phyloP scores from a whole-genome alignment of 2,113 vertebrate genomes.

The Phaetusa simplex region DNA sequence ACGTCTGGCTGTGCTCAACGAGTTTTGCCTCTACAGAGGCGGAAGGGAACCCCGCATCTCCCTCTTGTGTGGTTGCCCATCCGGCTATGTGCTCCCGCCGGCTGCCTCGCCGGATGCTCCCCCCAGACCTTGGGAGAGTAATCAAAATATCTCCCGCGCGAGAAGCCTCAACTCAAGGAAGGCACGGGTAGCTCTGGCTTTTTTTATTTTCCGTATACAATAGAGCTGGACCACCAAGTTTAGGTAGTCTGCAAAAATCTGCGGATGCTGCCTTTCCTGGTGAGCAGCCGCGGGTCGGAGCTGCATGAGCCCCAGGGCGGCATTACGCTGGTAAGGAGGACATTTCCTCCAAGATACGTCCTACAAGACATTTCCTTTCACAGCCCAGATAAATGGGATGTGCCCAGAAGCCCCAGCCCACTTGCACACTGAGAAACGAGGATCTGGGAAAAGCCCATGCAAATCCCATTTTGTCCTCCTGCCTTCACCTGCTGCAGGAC shows the following conservation, averaged over 20 bases:
- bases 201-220: neutral
- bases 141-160: neutral
- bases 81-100: neutral
- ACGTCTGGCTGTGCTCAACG: neutral
- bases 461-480: neutral
- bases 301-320: neutral
- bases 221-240: neutral
- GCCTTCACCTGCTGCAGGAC: neutral
- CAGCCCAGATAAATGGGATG: neutral
- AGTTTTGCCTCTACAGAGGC: neutral
- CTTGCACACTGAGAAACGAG: neutral
- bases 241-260: neutral
- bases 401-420: neutral
- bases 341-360: neutral
- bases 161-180: neutral
- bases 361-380: neutral
- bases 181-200: neutral
- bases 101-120: too few relatives aligned
- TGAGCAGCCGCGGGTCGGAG: neutral
- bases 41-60: neutral
- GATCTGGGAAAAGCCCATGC: neutral
- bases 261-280: fast-evolving
- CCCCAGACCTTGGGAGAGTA: neutral
- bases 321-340: fast-evolving
- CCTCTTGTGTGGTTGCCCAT: neutral